Evolutionary conservation across 2,888 invertebrate genomes (phyloP).

Genomic region (Dorcus hopei): DNA sequence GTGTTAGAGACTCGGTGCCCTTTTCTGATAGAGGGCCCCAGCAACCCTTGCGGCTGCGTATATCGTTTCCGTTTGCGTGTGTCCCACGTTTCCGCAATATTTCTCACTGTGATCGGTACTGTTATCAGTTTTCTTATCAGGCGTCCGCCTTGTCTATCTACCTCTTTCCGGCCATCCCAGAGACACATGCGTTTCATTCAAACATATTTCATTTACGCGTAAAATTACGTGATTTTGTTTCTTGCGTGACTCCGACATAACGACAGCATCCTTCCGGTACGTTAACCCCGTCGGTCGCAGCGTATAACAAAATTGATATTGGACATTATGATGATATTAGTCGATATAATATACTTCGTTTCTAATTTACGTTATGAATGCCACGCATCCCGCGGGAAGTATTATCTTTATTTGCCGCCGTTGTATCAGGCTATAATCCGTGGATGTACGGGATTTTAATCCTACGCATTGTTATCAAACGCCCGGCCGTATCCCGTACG

Average conservation of each 20-base stretch:
- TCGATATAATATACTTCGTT: too few species aligned
- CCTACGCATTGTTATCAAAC: too few species aligned
- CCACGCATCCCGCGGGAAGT: too few species aligned
- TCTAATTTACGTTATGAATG: too few species aligned
- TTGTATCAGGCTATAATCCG: too few species aligned
- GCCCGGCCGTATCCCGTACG: too few species aligned
- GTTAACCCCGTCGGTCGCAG: neutral
- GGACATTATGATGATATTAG: too few species aligned
- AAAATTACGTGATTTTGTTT: slow-evolving; percentile 22
- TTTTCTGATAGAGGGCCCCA: slow-evolving; percentile 18
- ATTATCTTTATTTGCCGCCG: too few species aligned
- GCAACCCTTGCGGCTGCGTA: slow-evolving; percentile 25
- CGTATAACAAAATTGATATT: too few species aligned
- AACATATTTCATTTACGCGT: slow-evolving; percentile 12
- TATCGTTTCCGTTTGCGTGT: slow-evolving; percentile 40
- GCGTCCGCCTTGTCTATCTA: slow-evolving; percentile 40
- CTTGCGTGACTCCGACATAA: slow-evolving; percentile 21
- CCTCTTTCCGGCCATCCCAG: slow-evolving; percentile 41
- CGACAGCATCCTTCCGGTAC: slow-evolving; percentile 21
- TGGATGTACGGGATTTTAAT: too few species aligned
- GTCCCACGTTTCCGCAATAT: slow-evolving; percentile 46
- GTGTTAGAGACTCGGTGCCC: slow-evolving; percentile 24
- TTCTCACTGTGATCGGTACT: slow-evolving; percentile 41
- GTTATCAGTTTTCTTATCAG: slow-evolving; percentile 39
- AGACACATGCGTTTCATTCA: slow-evolving; percentile 21